Percentiles rank a stretch among this genome's conserved stretches.
phyloP scores from a whole-genome alignment of 2,797 vertebrate species.

The Rousettus madagascariensis region DNA sequence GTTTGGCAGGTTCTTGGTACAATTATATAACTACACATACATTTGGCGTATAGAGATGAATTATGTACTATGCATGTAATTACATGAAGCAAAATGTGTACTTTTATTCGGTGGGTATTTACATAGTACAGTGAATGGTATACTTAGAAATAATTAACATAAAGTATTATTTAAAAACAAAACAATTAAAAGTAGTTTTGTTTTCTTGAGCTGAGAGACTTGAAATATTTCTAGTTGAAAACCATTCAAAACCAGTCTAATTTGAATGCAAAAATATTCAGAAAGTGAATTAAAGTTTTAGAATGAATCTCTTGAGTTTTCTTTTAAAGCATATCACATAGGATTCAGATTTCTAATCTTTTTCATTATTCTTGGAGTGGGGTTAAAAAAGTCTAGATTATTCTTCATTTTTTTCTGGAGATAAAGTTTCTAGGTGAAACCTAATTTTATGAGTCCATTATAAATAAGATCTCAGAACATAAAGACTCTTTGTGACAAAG shows the following conservation, averaged over 20 bases:
- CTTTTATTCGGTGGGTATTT: constrained; percentile 77
- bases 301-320: constrained; percentile 23
- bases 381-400: constrained; percentile 27
- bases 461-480: constrained; percentile 33
- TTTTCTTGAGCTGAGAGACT: constrained; percentile 39
- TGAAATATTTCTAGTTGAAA: background rate
- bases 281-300: constrained; percentile 40
- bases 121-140: constrained; percentile 70
- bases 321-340: background rate
- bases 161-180: constrained; percentile 77
- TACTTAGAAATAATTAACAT: constrained; percentile 79
- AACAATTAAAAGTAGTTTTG: constrained; percentile 75
- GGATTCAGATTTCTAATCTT: background rate
- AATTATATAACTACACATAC: constrained; percentile 77
- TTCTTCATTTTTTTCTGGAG: constrained; percentile 28
- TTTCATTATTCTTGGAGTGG: background rate
- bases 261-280: constrained; percentile 26
- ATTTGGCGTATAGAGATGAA: constrained; percentile 71
- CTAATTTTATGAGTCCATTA: constrained; percentile 21
- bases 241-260: constrained; percentile 3
- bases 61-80: constrained; percentile 74
- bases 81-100: constrained; percentile 75
- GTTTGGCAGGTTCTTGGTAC: constrained; percentile 78
- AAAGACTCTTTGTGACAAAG: background rate
- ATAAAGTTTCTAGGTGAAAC: constrained; percentile 46